Percentiles rank a stretch among this genome's conserved stretches.
These are phyloP conservation scores for Illadopsis cleaveri DNA, from an alignment of 2,113 vertebrate species.

Conservation along the genomic window DNA sequence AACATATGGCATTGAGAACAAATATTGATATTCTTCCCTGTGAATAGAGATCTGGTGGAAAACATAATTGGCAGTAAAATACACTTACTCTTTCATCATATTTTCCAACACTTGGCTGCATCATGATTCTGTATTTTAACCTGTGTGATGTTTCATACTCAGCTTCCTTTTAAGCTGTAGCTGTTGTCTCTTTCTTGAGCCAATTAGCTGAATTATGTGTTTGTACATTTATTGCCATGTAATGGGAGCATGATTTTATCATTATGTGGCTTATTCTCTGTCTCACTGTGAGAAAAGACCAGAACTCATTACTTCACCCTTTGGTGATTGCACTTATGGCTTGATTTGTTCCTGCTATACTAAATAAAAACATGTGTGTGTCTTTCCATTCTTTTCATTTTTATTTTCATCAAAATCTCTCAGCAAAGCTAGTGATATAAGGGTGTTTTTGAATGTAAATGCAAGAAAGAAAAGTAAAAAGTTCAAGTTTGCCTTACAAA, in stretches of 20 bases:
- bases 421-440: background rate
- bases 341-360: background rate
- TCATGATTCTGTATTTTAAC: background rate
- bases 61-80: constrained; percentile 5
- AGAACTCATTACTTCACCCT: background rate
- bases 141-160: background rate
- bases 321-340: background rate
- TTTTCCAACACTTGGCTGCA: constrained; percentile 2
- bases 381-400: background rate
- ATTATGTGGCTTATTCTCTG: background rate
- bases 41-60: background rate
- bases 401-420: background rate
- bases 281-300: background rate
- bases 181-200: background rate
- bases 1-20: constrained; percentile 1
- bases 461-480: background rate
- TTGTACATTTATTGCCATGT: background rate
- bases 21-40: constrained; percentile 26
- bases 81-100: background rate
- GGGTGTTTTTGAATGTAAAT: background rate
- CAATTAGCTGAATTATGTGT: background rate
- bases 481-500: background rate
- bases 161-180: background rate
- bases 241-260: background rate
- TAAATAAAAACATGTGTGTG: background rate